Evolutionary conservation across 2,113 vertebrate species (phyloP).

Genomic region (Oryzias curvinotus): DNA sequence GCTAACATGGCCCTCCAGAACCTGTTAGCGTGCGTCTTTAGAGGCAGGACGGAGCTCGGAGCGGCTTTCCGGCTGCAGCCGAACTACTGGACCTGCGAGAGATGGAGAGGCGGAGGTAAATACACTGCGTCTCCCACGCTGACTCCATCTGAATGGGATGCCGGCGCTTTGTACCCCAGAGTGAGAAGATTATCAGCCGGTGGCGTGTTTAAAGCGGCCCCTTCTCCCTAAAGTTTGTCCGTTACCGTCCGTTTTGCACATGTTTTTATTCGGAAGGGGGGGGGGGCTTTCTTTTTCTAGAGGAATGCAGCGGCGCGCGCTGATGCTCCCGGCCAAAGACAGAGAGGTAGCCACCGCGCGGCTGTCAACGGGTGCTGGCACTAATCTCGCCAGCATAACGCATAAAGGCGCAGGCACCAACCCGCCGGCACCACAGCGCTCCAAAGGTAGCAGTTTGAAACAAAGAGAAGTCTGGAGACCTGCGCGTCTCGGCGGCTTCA

Average conservation of each 20-base stretch:
- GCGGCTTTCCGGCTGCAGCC: slow-evolving; percentile 36
- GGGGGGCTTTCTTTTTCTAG: slow-evolving; percentile 34
- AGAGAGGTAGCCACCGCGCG: slow-evolving; percentile 68
- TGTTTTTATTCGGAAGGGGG: slow-evolving; percentile 5
- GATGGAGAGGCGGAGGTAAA: slow-evolving; percentile 30
- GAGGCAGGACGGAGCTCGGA: slow-evolving; percentile 33
- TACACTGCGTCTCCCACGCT: slow-evolving; percentile 31
- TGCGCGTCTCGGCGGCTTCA: slow-evolving; percentile 34
- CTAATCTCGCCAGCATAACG: slow-evolving; percentile 8
- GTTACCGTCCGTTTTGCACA: slow-evolving; percentile 68
- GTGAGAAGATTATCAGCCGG: slow-evolving; percentile 5
- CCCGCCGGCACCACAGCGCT: slow-evolving; percentile 22
- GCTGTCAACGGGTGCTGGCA: slow-evolving; percentile 58
- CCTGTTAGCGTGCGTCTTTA: slow-evolving; percentile 44
- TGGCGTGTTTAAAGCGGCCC: slow-evolving; percentile 5
- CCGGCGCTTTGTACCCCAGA: slow-evolving; percentile 10
- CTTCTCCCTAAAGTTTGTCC: slow-evolving; percentile 66
- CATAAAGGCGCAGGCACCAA: slow-evolving; percentile 32
- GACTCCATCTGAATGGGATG: slow-evolving; percentile 10
- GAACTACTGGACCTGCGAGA: slow-evolving; percentile 32
- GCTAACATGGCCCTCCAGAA: slow-evolving; percentile 36
- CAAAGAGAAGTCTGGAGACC: slow-evolving; percentile 65
- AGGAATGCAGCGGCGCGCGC: slow-evolving; percentile 69
- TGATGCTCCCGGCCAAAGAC: slow-evolving; percentile 62
- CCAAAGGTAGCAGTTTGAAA: slow-evolving; percentile 52